Percentiles rank a stretch among this genome's conserved stretches.
Evolutionary conservation across 1,140 invertebrate species (phyloP).

Genomic region (Lamellibrachia luymesi): DNA sequence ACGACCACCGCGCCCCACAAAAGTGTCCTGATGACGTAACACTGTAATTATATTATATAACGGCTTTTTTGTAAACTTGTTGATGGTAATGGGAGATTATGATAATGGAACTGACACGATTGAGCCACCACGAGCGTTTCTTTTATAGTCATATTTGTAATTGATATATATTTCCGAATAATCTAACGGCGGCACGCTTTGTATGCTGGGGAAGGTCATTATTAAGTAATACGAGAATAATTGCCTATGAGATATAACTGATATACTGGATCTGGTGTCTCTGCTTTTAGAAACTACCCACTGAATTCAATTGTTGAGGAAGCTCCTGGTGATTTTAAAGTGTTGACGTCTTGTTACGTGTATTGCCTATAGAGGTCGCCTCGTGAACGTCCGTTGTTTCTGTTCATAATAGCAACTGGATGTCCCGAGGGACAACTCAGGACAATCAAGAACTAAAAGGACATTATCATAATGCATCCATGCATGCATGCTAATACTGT

Average conservation of each 20-base stretch:
- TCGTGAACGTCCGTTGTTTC: not conserved
- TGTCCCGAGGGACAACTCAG: not conserved
- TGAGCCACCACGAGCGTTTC: not conserved
- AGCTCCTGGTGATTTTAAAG: not conserved
- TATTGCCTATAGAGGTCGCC: not conserved
- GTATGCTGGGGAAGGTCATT: not conserved
- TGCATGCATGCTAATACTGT: not conserved
- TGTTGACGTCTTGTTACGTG: not conserved
- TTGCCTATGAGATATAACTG: not conserved
- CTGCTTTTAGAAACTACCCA: not conserved
- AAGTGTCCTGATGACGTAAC: too few relatives aligned
- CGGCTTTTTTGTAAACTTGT: too few relatives aligned
- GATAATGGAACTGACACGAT: not conserved
- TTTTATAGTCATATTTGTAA: not conserved
- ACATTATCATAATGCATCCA: not conserved
- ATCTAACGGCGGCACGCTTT: not conserved
- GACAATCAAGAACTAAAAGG: not conserved
- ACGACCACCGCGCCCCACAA: too few relatives aligned
- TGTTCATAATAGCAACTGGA: not conserved
- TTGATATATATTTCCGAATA: not conserved
- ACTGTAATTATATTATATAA: too few relatives aligned
- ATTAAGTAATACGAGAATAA: not conserved
- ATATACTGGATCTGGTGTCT: not conserved
- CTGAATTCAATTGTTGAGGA: not conserved
- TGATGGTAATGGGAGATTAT: not conserved